Evolutionary conservation across 2,113 vertebrate species (phyloP).

Genomic region (Macrotis lagotis): DNA sequence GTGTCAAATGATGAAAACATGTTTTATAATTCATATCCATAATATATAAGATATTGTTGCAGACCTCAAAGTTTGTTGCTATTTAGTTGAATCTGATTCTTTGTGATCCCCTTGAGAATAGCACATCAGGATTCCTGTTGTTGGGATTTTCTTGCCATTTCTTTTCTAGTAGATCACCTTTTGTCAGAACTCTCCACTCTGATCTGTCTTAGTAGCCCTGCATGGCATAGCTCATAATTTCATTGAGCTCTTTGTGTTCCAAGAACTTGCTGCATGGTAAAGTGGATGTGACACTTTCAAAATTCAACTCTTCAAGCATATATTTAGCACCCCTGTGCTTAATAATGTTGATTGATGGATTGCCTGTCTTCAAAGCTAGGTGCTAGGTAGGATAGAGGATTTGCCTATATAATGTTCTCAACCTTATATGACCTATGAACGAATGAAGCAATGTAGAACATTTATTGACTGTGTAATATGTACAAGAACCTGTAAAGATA

Average conservation of each 20-base stretch:
- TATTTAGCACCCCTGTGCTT: neutral
- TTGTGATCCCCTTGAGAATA: neutral
- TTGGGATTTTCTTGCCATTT: neutral
- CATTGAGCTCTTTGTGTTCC: neutral
- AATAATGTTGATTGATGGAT: neutral
- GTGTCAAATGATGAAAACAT: neutral
- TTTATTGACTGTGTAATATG: neutral
- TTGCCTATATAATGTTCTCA: neutral
- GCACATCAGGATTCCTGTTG: neutral
- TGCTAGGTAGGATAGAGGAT: neutral
- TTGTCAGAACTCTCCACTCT: neutral
- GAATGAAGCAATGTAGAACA: neutral
- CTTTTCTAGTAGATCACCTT: neutral
- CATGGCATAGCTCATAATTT: neutral
- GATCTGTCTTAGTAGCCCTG: neutral
- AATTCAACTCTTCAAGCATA: neutral
- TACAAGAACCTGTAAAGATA: neutral
- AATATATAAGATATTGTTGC: neutral
- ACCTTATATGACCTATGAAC: neutral
- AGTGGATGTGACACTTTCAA: neutral
- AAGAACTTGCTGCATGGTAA: neutral
- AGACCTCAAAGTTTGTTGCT: neutral
- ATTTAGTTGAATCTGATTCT: neutral
- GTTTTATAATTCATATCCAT: neutral
- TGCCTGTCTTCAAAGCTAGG: neutral